Conservation (phyloP, 2,888 invertebrate genomes). For the Lordiphosa andalusiaca region DNA sequence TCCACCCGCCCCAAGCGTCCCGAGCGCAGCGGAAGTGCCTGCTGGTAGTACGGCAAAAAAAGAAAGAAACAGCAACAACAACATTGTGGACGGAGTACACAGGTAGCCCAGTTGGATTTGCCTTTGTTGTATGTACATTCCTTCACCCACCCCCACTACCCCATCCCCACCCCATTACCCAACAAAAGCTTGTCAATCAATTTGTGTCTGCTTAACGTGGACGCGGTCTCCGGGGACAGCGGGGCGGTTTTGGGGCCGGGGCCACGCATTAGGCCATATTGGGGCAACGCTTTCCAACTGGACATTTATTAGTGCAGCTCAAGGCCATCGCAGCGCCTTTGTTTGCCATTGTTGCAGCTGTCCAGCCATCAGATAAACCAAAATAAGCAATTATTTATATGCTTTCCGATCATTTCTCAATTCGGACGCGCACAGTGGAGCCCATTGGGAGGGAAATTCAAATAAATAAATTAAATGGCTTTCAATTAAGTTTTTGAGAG, state of each 20-base stretch:
- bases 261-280: constrained; percentile 58
- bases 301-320: constrained; percentile 70
- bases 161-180: constrained; percentile 3
- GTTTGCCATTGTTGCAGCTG: constrained; percentile 31
- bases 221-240: constrained; percentile 13
- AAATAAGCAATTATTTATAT: constrained; percentile 62
- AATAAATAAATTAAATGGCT: too few relatives aligned
- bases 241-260: constrained; percentile 5
- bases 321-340: constrained; percentile 44
- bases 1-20: constrained; percentile 32
- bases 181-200: constrained; percentile 68
- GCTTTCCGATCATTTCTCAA: constrained; percentile 60
- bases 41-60: constrained; percentile 39
- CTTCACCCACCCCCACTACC: constrained; percentile 12
- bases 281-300: constrained; percentile 58
- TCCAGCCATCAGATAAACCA: constrained; percentile 21
- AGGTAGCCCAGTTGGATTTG: constrained; percentile 29
- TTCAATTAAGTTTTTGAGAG: constrained; percentile 7
- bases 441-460: constrained; percentile 5
- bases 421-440: constrained; percentile 35
- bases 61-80: constrained; percentile 11
- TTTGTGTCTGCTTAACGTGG: constrained; percentile 57
- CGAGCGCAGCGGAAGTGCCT: constrained; percentile 63
- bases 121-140: constrained; percentile 16
- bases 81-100: constrained; percentile 29